Base-by-base conservation (phyloP, 2,888 invertebrate genomes). In the Anthrax anthrax region DNA sequence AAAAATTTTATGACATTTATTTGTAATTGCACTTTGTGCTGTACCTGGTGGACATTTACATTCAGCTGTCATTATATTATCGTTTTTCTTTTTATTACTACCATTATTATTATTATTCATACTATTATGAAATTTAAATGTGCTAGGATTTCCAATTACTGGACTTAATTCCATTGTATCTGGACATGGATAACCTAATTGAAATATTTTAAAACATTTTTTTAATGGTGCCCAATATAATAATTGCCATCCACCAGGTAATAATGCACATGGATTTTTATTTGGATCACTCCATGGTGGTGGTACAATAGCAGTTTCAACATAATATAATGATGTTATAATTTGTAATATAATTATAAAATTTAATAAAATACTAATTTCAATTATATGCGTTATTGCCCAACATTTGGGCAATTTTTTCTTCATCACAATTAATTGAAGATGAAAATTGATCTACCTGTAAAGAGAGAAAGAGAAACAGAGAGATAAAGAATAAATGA, bases 201-300 rank as follows among this genome's bases (percentile, higher is more conserved):
- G 81, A 60, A 88, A 89, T 65, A 89, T 89, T 62, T 84, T 84
- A 64, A 89, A 88, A 69, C 89, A 89, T 65, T 83, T 80, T 51
- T 84, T 82, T 61, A 89, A 81, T 1, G 77, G 73, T 10, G 86
- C 82, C 88, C 88, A 89, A 64, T 81, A 87, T 46, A 89, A 73
- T 60, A 87, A 73, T 58, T 88, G 85, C 89, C 89, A 89, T 41
- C 88, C 88, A 50, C 81, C 75, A 0, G 85, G 81, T 62, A 82
- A 78, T 3, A 76, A 70, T 4, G 88, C 86, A 56, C 89, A 89
- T 0, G 89, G 89, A 65, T 89, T 89, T 56, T 77, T 73, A 51
- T 75, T 72, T 1, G 85, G 81, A 62, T 89, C 81, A 43, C 86
- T 87, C 89, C 89, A 89, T 12, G 86, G 85, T 1, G 89, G 89